Percentiles rank a stretch among this genome's conserved stretches.
Evolutionary conservation across 2,888 invertebrate species (phyloP).

Genomic region (Drosophila buzzatii): DNA sequence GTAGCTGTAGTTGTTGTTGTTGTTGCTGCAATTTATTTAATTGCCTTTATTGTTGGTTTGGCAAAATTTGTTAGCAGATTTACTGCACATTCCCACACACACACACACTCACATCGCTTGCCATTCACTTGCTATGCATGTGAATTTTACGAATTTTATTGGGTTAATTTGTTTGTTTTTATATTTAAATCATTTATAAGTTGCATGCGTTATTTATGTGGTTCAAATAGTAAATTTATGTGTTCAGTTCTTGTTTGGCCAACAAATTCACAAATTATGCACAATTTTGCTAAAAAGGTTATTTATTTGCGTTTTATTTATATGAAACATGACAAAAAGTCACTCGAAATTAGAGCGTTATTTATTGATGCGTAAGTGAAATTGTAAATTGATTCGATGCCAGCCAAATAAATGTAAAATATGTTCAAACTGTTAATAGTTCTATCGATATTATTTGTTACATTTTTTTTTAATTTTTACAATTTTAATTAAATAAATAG

Average conservation of each 20-base stretch:
- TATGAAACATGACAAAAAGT: slow-evolving; percentile 28
- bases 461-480: not conserved
- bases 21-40: slow-evolving; percentile 69
- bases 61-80: slow-evolving; percentile 52
- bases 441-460: not conserved
- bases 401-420: slow-evolving; percentile 1
- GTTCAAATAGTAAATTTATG: slow-evolving; percentile 62
- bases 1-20: slow-evolving; percentile 25
- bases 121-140: slow-evolving; percentile 13
- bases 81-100: slow-evolving; percentile 39
- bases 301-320: slow-evolving; percentile 25
- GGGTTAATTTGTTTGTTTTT: slow-evolving; percentile 73
- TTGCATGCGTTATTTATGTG: slow-evolving; percentile 60
- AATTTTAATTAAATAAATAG: slow-evolving; percentile 2
- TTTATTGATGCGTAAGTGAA: slow-evolving; percentile 34
- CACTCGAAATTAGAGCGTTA: slow-evolving; percentile 34
- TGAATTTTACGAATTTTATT: slow-evolving; percentile 67
- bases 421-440: slow-evolving; percentile 3
- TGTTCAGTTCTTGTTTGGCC: slow-evolving; percentile 16
- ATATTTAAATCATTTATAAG: slow-evolving; percentile 58
- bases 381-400: slow-evolving; percentile 35
- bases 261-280: slow-evolving; percentile 36
- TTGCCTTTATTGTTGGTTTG: slow-evolving; percentile 65
- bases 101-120: not conserved
- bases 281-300: slow-evolving; percentile 31